These are phyloP conservation scores for Festucalex cinctus DNA, from an alignment of 2,113 vertebrate species.

Conservation along the genomic window DNA sequence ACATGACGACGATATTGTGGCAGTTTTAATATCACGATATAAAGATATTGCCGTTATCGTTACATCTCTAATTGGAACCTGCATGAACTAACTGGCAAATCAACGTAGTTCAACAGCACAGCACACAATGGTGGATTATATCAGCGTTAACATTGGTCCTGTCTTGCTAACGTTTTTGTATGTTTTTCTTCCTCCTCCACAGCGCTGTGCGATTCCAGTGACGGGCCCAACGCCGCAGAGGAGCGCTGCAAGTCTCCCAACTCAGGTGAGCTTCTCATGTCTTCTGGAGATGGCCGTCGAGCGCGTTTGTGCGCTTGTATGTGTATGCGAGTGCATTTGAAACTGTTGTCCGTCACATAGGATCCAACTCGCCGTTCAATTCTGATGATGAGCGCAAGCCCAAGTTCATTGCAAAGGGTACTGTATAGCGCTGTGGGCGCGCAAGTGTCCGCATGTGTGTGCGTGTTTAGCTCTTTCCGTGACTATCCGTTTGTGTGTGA, in stretches of 20 bases:
- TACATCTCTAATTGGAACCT: no score
- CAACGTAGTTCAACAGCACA: neutral
- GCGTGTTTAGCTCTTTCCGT: no score
- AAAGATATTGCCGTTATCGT: no score
- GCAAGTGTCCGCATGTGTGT: neutral
- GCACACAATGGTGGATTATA: neutral
- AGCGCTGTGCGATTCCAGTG: slow-evolving; percentile 87
- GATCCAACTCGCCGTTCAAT: slow-evolving; percentile 87
- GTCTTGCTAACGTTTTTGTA: neutral
- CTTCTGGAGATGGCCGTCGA: neutral
- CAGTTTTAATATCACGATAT: no score
- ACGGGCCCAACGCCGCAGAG: slow-evolving; percentile 80
- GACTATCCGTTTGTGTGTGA: neutral
- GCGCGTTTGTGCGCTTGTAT: neutral
- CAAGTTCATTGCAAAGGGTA: slow-evolving; percentile 98
- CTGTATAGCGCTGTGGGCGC: slow-evolving; percentile 33
- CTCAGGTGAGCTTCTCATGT: slow-evolving; percentile 79
- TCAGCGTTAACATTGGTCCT: neutral
- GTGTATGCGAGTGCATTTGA: neutral
- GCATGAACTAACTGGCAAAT: no score
- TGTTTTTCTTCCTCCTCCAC: slow-evolving; percentile 39
- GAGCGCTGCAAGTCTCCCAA: slow-evolving; percentile 96
- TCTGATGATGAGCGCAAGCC: slow-evolving; percentile 92
- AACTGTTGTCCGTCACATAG: slow-evolving; percentile 66
- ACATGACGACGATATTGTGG: no score